These are phyloP conservation scores for Phoebastria nigripes DNA, from an alignment of 2,797 vertebrate species.

Conservation along the genomic window DNA sequence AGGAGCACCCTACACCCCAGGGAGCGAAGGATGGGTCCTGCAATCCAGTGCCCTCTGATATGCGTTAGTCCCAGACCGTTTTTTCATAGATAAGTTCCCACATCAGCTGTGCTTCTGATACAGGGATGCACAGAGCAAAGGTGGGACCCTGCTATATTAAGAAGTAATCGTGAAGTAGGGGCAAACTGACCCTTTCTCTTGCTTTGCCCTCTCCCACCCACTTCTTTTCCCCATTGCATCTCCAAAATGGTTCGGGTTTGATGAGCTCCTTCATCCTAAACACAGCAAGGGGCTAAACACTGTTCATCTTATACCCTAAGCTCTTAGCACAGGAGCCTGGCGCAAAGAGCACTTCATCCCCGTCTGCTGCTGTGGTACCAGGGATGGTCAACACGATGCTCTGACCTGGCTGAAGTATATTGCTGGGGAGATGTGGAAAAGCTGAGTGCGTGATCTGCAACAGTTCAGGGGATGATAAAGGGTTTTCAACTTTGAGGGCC, in stretches of 20 bases:
- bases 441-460: background rate
- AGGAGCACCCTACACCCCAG: background rate
- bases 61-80: rapidly evolving
- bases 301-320: background rate
- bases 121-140: background rate
- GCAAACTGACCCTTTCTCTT: background rate
- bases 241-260: rapidly evolving
- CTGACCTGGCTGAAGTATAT: background rate
- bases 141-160: background rate
- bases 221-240: background rate
- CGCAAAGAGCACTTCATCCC: background rate
- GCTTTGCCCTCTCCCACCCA: background rate
- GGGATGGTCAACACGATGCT: background rate
- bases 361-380: background rate
- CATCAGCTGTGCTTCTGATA: background rate
- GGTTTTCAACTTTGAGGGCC: background rate
- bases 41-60: rapidly evolving
- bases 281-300: background rate
- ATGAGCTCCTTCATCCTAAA: background rate
- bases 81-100: background rate
- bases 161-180: background rate
- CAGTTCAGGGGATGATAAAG: background rate
- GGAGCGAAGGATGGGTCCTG: background rate
- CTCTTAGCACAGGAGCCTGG: background rate
- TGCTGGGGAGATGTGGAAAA: background rate